Base-by-base conservation (phyloP, 2,797 vertebrate genomes). In the Myripristis murdjan region DNA sequence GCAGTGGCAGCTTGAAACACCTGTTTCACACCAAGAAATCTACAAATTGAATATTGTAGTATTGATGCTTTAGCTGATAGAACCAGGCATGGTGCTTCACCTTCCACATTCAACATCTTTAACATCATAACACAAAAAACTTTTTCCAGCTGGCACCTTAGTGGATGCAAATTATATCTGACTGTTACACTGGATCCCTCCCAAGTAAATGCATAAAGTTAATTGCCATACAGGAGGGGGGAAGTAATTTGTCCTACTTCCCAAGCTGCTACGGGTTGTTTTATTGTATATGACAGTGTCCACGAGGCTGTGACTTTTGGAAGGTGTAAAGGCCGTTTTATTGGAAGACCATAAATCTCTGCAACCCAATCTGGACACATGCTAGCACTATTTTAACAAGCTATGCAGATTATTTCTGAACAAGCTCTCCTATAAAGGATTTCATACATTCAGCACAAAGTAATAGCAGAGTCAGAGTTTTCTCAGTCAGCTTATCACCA, bases 21-120 rank as follows among this genome's bases (percentile, higher is more conserved):
- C 83, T 67, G 77, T 75, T 62, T 82, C 64, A 57, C 64, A 79
- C 64, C 41, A 73, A 71, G 82, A 64, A 31, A 73, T 67, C 81
- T 80, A 86, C 89, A 90, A 90, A 92, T 80, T 87, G 87, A 91
- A 91, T 90, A 88, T 60, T 81, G 51, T 77, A 91, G 70, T 66
- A 72, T 77, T 74, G 77, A 82, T 53, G 81, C 28, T 59, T 66
- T 82, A 83, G 84, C 74, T 70, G 71, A 54, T 35, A 49, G 48
- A 61, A 5, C 43, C 73, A 79, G 59, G 73, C 64, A 52, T 11
- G 3, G 63, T 47, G 69, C 70, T 81, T 84, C 75, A 81, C 72
- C 73, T 80, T 74, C 64, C 35, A 54, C 51, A 73, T 77, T 83
- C 41, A 80, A 64, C 49, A 70, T 76, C 70, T 24, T 46, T 6